Evolutionary conservation across 2,888 invertebrate genomes (phyloP).

Genomic region (Volucella bombylans): DNA sequence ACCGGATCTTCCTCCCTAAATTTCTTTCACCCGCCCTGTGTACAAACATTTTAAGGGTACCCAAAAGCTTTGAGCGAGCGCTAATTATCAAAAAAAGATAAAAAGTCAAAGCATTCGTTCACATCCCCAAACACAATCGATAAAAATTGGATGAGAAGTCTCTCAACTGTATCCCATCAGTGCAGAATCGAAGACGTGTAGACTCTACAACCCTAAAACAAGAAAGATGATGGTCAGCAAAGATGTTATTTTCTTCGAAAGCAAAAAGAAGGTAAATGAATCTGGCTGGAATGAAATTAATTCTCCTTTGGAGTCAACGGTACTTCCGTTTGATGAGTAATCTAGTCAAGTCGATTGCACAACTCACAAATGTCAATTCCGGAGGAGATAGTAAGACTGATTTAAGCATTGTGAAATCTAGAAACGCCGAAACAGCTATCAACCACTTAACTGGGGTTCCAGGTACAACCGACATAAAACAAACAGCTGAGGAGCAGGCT

Average conservation of each 20-base stretch:
- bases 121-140: conserved; percentile 59
- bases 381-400: conserved; percentile 8
- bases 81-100: too few species aligned
- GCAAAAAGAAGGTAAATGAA: conserved; percentile 15
- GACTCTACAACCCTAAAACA: neutral
- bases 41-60: too few species aligned
- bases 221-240: neutral
- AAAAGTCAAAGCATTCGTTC: conserved; percentile 57
- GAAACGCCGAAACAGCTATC: conserved; percentile 13
- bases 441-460: conserved; percentile 10
- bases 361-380: conserved; percentile 10
- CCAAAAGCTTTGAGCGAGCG: too few species aligned
- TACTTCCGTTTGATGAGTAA: conserved; percentile 1
- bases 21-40: too few species aligned
- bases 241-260: conserved; percentile 12
- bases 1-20: too few species aligned
- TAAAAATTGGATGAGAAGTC: conserved; percentile 42
- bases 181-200: neutral
- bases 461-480: too few species aligned
- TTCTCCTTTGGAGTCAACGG: neutral
- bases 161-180: too few species aligned
- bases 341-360: neutral
- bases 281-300: neutral
- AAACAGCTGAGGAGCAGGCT: too few species aligned
- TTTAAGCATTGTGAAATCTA: neutral